Conservation (phyloP, 2,888 invertebrate species). For the Dryocosmus kuriphilus region DNA sequence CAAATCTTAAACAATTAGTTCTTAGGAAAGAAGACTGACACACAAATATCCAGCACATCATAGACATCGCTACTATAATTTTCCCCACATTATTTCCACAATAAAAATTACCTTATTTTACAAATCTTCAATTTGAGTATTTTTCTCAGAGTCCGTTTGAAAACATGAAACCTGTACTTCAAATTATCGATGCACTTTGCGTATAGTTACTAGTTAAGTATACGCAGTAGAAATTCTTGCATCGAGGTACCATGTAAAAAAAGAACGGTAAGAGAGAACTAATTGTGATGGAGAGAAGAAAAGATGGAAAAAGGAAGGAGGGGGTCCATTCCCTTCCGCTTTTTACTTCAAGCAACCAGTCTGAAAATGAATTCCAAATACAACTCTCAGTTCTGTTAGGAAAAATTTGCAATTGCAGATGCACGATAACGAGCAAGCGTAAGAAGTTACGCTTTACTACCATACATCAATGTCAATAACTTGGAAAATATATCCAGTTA, state of each 20-base stretch:
- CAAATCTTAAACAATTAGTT: constrained; percentile 18
- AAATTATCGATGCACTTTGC: not conserved
- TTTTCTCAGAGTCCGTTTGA: not conserved
- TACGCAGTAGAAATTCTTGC: constrained; percentile 21
- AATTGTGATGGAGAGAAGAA: constrained; percentile 36
- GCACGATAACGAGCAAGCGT: constrained; percentile 3
- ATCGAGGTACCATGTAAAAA: constrained; percentile 19
- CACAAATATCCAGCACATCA: not conserved
- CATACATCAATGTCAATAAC: constrained; percentile 7
- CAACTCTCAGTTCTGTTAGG: not conserved
- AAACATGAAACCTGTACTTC: not conserved
- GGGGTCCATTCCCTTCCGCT: constrained; percentile 12
- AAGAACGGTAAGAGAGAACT: constrained; percentile 12
- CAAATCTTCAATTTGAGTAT: not conserved
- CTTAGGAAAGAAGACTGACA: not conserved
- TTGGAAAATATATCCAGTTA: not conserved
- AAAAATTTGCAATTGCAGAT: constrained; percentile 20
- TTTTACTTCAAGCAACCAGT: constrained; percentile 27
- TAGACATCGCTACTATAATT: constrained; percentile 6
- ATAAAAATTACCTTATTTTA: not conserved
- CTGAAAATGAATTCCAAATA: constrained; percentile 38
- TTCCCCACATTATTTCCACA: not conserved
- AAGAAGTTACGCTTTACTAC: constrained; percentile 8
- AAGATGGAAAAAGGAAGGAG: constrained; percentile 18
- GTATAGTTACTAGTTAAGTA: constrained; percentile 16